Evolutionary conservation across 2,113 vertebrate genomes (phyloP).

Genomic region (Picathartes gymnocephalus): DNA sequence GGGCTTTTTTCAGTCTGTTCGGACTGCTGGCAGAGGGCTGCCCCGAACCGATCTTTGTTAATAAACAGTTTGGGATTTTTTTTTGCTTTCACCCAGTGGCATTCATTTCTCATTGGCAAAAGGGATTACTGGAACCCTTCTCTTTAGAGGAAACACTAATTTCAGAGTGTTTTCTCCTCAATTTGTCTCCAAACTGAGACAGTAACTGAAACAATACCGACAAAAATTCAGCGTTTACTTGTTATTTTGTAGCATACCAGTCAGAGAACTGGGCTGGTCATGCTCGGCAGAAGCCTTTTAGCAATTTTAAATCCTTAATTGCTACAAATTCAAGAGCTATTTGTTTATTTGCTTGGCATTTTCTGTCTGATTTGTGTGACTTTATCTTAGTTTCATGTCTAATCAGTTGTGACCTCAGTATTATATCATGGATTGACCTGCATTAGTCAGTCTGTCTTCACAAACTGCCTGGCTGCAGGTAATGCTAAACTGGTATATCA

Average conservation of each 20-base stretch:
- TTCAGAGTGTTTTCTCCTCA: background rate
- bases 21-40: background rate
- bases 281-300: background rate
- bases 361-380: background rate
- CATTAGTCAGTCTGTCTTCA: background rate
- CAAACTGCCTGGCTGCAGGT: background rate
- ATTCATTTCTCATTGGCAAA: background rate
- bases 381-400: background rate
- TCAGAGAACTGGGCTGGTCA: background rate
- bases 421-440: background rate
- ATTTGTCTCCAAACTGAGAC: background rate
- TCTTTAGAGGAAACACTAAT: background rate
- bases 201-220: background rate
- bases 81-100: background rate
- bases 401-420: background rate
- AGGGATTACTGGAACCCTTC: background rate
- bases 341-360: background rate
- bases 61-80: background rate
- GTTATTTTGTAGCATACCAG: background rate
- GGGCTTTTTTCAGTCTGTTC: rapidly evolving
- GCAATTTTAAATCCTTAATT: background rate
- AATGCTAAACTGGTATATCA: background rate
- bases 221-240: background rate
- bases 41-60: background rate
- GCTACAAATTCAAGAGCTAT: background rate